Evolutionary conservation across 2,797 vertebrate genomes (phyloP), one percentile per base, ranked within the genome.

Genomic region (Onychomys torridus): DNA sequence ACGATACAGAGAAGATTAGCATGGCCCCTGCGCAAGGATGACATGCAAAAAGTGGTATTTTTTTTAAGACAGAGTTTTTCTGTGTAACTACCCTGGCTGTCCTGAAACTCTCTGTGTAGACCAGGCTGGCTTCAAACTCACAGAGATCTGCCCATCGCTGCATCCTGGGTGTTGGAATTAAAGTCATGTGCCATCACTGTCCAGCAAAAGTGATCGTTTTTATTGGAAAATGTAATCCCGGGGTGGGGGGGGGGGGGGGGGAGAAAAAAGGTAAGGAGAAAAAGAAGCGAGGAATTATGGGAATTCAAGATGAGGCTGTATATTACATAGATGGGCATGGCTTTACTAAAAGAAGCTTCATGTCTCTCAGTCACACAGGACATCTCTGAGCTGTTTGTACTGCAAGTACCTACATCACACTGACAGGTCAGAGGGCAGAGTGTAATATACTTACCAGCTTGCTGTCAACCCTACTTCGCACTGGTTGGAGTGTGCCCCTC

Each of bases 291-390:
- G 37, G 25, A 61, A 19, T 49, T 29, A 10, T 34, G n/a, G 52
- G 69, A 79, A 86, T 67, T 27, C 34, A 67, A 40, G 32, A 59
- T 5, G 8, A 49, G 14, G 57, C 1, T 6, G 23, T 6, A 43
- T 0, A 0, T 49, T 32, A 7, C 40, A 9, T 5, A 21, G 19
- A 40, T 40, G 49, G n/a, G 40, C 0, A 1, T 12, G 16, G 29
- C 63, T 8, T 89, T 32, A 7, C 67, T 63, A 23, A 29, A 52
- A 55, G 49, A 76, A 71, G 2, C 29, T 40, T 34, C 12, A 21
- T 8, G 4, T 71, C 65, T 10, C 63, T 65, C 34, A 29, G 65
- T 32, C 75, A 52, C 19, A 32, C 0, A 9, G 75, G n/a, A 14
- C 17, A 34, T 67, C 40, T 73, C 89, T 87, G 78, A 27, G 49